Evolutionary conservation across 2,797 vertebrate species (phyloP), one percentile per base, ranked within the genome.

Genomic region (Pipistrellus kuhlii): DNA sequence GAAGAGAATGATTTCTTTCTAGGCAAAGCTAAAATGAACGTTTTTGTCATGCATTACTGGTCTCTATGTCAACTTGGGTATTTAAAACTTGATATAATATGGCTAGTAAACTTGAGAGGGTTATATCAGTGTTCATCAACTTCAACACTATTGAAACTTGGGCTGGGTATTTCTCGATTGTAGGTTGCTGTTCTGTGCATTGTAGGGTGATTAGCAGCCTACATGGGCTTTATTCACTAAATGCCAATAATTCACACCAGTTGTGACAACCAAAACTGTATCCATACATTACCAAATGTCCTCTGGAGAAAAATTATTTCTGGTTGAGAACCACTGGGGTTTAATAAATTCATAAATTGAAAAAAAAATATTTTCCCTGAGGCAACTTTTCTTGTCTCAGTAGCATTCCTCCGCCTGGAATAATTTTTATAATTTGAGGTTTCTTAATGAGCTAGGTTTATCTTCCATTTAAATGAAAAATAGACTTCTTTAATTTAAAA

Each of bases 321-420:
- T n/a, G 15, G 6, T 14, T 89, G 66, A 88, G 71, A 92, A 41
- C 46, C 55, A 62, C 53, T 62, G 12, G 23, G 23, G 83, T 59
- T 91, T 93, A 73, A 89, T 48, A 80, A 59, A 77, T 93, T 66
- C 77, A 53, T n/a, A 83, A 84, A 71, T 69, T 78, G 27, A 25
- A 55, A 88, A 85, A 85, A 51, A 0, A 41, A 41, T 2, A 17
- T 38, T 71, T 83, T 91, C 46, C 10, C 20, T 23, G 2, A 64
- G 20, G 72, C 53, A 73, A 23, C 21, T 71, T 90, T 41, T 48
- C 71, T 69, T 38, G 38, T 90, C 48, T 84, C 71, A 17, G 0
- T 44, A n/a, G 14, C 30, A 2, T 44, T 85, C 10, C 3, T 78
- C 38, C 53, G 14, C 44, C 38, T 72, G 30, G n/a, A n/a, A n/a